These are phyloP conservation scores for Noctua comes DNA, from an alignment of 2,888 invertebrate genomes.

Conservation along the genomic window DNA sequence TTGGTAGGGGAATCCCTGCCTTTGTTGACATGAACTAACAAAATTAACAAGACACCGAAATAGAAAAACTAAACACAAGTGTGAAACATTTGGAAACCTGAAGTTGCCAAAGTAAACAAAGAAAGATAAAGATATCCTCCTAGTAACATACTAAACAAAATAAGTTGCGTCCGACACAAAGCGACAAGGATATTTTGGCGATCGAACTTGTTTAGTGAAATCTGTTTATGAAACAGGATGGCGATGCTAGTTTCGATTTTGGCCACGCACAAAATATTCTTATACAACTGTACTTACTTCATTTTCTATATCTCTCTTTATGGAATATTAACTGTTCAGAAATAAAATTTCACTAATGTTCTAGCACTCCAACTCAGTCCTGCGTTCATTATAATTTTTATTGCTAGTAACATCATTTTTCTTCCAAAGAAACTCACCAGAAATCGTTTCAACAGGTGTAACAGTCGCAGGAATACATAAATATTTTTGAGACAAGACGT, in stretches of 20 bases:
- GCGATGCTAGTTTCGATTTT: neutral
- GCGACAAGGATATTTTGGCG: neutral
- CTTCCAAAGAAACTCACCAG: neutral
- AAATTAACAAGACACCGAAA: too few relatives aligned
- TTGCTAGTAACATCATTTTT: neutral
- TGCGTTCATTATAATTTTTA: conserved; percentile 1
- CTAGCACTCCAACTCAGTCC: neutral
- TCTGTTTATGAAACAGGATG: neutral
- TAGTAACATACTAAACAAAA: neutral
- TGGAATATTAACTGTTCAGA: conserved; percentile 12
- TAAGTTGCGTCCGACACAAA: neutral
- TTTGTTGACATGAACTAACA: neutral
- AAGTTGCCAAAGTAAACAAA: neutral
- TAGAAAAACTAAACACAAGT: too few relatives aligned
- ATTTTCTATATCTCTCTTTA: neutral
- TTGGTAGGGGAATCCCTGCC: neutral
- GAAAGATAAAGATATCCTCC: neutral
- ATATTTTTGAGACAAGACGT: conserved; percentile 19
- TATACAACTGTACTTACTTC: neutral
- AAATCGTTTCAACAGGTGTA: conserved; percentile 6
- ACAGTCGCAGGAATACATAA: conserved; percentile 22
- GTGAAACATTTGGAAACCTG: too few relatives aligned
- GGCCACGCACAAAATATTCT: neutral
- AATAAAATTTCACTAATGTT: conserved; percentile 36
- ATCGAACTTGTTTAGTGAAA: neutral